Conservation (phyloP, 2,888 invertebrate species). For the Sarcophaga subvicina region DNA sequence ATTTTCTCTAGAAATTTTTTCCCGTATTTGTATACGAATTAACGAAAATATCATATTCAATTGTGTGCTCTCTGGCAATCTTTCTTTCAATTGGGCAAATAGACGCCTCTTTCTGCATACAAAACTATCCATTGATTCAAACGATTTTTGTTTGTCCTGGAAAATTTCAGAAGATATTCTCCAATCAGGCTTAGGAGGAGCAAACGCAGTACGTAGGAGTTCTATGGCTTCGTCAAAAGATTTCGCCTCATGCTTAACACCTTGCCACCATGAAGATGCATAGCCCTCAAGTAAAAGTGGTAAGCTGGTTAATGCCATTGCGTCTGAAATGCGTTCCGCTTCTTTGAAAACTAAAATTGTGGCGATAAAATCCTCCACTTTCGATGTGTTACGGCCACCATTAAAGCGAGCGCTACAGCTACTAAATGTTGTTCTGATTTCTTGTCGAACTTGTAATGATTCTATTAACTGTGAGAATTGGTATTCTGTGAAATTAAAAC, state of each 20-base stretch:
- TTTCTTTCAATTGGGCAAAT: conserved; percentile 41
- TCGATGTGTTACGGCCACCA: too few species aligned
- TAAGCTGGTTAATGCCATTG: conserved; percentile 43
- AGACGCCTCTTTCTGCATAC: conserved; percentile 43
- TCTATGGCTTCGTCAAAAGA: conserved; percentile 40
- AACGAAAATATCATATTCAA: conserved; percentile 46
- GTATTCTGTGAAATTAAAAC: too few species aligned
- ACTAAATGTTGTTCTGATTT: too few species aligned
- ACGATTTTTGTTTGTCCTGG: conserved; percentile 34
- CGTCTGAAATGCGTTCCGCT: conserved; percentile 61
- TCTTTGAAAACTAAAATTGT: background rate
- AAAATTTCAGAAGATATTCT: conserved; percentile 40
- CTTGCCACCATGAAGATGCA: conserved; percentile 60
- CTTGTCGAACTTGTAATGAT: too few species aligned
- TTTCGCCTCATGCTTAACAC: conserved; percentile 34
- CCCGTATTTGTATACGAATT: conserved; percentile 11
- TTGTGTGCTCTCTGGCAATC: conserved; percentile 23
- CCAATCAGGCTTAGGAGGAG: conserved; percentile 56
- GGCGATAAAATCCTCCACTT: too few species aligned
- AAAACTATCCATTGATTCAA: conserved; percentile 49
- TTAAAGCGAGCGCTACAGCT: too few species aligned
- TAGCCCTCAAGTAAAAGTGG: conserved; percentile 56
- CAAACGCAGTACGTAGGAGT: conserved; percentile 38
- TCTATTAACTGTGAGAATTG: too few species aligned
- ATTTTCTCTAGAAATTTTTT: conserved; percentile 26